A percentile compares a stretch with the other conserved stretches of the same genome.
Evolutionary conservation across 2,113 vertebrate species (phyloP).

Genomic region (Lepidothrix coronata): DNA sequence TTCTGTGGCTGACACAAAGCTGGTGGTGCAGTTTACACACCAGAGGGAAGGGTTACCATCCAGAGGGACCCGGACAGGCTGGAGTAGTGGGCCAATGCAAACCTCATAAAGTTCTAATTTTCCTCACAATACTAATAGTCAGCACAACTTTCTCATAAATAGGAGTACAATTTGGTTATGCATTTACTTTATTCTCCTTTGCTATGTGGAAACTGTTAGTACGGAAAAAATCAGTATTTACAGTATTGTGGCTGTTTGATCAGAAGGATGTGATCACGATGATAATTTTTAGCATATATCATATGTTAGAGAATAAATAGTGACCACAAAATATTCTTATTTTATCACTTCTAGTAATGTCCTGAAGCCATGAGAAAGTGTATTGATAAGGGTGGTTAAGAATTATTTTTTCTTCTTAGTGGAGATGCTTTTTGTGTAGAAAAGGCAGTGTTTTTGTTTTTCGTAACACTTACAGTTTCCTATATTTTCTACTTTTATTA

Average conservation of each 20-base stretch:
- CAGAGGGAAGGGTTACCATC: not conserved
- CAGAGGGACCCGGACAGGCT: not conserved
- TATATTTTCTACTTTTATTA: not conserved
- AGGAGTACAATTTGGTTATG: not conserved
- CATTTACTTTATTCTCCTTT: not conserved
- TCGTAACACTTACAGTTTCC: not conserved
- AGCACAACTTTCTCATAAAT: not conserved
- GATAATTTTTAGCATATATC: not conserved
- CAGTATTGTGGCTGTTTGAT: not conserved
- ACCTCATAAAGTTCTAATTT: not conserved
- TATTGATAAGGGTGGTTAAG: not conserved
- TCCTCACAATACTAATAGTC: not conserved
- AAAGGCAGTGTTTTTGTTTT: not conserved
- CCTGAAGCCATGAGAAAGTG: not conserved
- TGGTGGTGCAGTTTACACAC: rapidly evolving
- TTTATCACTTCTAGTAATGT: not conserved
- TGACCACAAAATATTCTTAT: not conserved
- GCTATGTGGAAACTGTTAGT: not conserved
- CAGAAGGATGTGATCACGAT: not conserved
- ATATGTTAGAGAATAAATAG: not conserved
- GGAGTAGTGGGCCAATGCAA: not conserved
- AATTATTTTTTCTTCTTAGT: not conserved
- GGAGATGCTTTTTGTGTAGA: not conserved
- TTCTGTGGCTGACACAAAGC: not conserved
- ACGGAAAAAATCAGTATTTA: not conserved